A percentile compares a stretch with the other conserved stretches of the same genome.
These are phyloP conservation scores for Oxycera nigricornis DNA, from an alignment of 2,888 invertebrate species.

Conservation along the genomic window DNA sequence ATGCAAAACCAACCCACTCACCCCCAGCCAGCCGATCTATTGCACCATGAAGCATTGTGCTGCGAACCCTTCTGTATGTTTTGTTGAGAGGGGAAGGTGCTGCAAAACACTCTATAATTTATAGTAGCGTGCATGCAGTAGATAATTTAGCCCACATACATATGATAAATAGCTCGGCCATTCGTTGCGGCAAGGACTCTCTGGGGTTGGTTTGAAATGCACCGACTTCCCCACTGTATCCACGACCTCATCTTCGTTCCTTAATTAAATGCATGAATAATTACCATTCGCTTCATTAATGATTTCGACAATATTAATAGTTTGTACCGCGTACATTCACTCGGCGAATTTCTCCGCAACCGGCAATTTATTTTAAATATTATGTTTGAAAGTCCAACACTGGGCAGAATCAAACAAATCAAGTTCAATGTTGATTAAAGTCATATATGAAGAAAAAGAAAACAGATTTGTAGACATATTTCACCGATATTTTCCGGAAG, in stretches of 20 bases:
- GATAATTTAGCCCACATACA: background rate
- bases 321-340: background rate
- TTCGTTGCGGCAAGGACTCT: background rate
- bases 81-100: background rate
- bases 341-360: no score
- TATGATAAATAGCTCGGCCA: background rate
- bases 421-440: no score
- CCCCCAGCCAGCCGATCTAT: background rate
- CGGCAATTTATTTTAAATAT: no score
- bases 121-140: background rate
- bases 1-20: background rate
- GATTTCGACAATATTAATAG: background rate
- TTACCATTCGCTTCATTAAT: background rate
- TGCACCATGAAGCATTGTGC: background rate
- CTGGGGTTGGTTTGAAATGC: background rate
- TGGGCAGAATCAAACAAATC: no score
- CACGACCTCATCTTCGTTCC: background rate
- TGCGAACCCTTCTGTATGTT: background rate
- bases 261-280: constrained; percentile 6
- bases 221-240: background rate
- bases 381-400: no score
- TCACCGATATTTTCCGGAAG: no score
- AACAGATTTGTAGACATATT: no score
- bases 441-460: no score
- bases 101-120: background rate